Evolutionary conservation across 1,140 invertebrate genomes (phyloP).

Genomic region (Zophobas atratus): DNA sequence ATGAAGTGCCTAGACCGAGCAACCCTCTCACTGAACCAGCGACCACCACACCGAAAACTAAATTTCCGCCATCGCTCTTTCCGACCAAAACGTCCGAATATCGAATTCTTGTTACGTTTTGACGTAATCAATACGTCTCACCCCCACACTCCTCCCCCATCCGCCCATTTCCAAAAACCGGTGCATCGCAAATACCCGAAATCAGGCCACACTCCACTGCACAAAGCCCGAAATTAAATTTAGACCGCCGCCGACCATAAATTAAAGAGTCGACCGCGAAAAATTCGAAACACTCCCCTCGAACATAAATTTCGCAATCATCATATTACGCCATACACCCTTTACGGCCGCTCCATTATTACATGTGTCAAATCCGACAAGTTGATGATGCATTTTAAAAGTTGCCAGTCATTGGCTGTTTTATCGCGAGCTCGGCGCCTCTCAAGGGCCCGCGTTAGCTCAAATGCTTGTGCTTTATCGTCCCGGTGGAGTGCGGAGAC

Average conservation of each 20-base stretch:
- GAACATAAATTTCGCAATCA: slow-evolving; percentile 17
- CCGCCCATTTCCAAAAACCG: too few relatives aligned
- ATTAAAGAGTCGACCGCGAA: background rate
- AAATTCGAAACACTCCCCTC: background rate
- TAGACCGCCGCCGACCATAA: background rate
- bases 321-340: slow-evolving; percentile 15
- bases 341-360: slow-evolving; percentile 16
- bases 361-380: slow-evolving; percentile 21
- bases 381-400: slow-evolving; percentile 30
- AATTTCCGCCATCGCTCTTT: too few relatives aligned
- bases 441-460: background rate
- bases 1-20: too few relatives aligned
- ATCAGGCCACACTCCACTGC: too few relatives aligned
- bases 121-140: too few relatives aligned
- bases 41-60: too few relatives aligned
- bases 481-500: background rate
- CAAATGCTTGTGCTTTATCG: background rate
- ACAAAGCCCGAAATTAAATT: too few relatives aligned
- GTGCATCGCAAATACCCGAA: too few relatives aligned
- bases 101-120: too few relatives aligned
- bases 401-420: background rate
- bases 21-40: too few relatives aligned
- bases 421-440: background rate
- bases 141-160: too few relatives aligned
- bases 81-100: too few relatives aligned